These are phyloP conservation scores for Chiloscyllium plagiosum DNA, from an alignment of 2,113 vertebrate genomes.

Conservation along the genomic window DNA sequence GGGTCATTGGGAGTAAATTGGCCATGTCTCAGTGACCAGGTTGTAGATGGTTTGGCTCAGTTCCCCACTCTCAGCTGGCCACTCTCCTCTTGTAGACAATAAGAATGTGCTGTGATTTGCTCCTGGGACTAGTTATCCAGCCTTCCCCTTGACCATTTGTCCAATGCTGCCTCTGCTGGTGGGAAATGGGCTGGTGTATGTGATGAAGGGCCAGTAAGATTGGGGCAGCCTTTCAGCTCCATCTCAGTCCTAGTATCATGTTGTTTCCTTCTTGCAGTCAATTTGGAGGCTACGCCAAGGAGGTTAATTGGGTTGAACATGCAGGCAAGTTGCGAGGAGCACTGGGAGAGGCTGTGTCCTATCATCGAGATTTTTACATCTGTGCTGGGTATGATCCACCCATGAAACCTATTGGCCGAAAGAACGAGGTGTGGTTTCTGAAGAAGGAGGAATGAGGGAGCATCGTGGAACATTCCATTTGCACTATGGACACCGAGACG, in stretches of 20 bases:
- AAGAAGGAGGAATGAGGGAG: constrained; percentile 53
- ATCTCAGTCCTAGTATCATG: background rate
- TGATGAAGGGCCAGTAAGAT: background rate
- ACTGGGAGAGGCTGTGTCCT: constrained; percentile 69
- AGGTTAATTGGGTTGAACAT: constrained; percentile 64
- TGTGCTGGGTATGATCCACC: constrained; percentile 80
- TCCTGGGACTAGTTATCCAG: too few relatives aligned
- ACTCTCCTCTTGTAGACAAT: too few relatives aligned
- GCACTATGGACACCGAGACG: background rate
- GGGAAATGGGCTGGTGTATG: background rate
- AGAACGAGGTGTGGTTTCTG: constrained; percentile 85
- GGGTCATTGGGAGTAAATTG: too few relatives aligned
- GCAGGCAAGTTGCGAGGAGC: constrained; percentile 67
- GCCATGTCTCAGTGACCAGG: too few relatives aligned
- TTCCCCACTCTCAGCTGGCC: too few relatives aligned
- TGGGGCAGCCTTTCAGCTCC: background rate
- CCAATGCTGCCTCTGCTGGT: too few relatives aligned
- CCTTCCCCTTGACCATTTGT: too few relatives aligned
- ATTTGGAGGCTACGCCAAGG: constrained; percentile 83
- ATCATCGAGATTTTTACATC: constrained; percentile 69
- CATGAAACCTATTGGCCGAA: constrained; percentile 77
- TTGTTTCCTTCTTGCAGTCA: constrained; percentile 57
- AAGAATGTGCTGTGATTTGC: too few relatives aligned
- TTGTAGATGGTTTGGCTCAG: too few relatives aligned
- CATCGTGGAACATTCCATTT: background rate